Evolutionary conservation across 2,113 vertebrate species (phyloP).

Genomic region (Taxidea taxus): DNA sequence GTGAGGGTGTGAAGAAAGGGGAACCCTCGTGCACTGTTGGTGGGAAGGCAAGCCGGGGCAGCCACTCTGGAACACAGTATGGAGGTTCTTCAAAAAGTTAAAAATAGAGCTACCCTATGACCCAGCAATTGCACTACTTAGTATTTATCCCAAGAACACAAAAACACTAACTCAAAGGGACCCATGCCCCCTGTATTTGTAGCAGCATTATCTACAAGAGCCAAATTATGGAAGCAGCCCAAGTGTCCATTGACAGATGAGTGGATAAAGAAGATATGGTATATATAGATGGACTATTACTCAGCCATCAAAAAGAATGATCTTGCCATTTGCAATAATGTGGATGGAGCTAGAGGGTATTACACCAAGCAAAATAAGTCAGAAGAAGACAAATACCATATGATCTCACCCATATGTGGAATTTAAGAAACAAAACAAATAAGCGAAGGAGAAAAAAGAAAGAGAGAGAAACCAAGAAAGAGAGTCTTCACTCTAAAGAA

Average conservation of each 20-base stretch:
- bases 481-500: background rate
- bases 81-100: background rate
- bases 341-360: background rate
- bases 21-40: background rate
- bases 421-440: background rate
- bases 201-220: background rate
- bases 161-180: background rate
- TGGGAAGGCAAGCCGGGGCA: background rate
- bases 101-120: background rate
- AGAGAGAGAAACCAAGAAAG: background rate
- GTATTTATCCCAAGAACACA: background rate
- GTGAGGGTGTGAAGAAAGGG: background rate
- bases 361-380: background rate
- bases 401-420: background rate
- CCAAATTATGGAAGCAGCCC: background rate
- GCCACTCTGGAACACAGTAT: background rate
- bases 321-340: background rate
- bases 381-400: background rate
- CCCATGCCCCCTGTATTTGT: background rate
- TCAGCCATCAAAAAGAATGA: background rate
- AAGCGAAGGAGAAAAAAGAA: background rate
- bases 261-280: background rate
- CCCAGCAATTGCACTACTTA: background rate
- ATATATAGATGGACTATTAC: background rate
- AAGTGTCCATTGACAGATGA: background rate